Evolutionary conservation across 1,140 invertebrate species (phyloP).

Genomic region (Saccostrea cuccullata): DNA sequence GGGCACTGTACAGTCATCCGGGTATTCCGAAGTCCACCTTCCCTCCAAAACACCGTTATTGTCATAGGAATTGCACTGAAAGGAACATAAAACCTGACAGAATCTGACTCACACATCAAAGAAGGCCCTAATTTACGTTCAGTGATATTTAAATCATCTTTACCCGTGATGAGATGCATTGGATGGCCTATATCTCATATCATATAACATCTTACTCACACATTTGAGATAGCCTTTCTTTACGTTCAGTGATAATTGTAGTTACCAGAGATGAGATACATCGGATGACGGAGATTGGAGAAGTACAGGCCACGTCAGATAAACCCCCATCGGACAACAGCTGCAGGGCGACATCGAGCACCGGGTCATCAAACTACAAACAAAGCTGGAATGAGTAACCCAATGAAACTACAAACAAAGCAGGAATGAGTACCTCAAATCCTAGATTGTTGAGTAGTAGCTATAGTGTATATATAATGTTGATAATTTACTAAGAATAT

Average conservation of each 20-base stretch:
- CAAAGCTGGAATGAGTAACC: background rate
- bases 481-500: too few species aligned
- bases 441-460: too few species aligned
- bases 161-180: slow-evolving; percentile 61
- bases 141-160: background rate
- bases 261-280: slow-evolving; percentile 60
- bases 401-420: too few species aligned
- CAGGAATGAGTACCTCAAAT: too few species aligned
- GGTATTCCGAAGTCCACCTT: slow-evolving; percentile 92
- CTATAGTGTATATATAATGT: too few species aligned
- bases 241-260: background rate
- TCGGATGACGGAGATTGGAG: slow-evolving; percentile 59
- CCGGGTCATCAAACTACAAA: slow-evolving; percentile 66
- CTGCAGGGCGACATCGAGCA: slow-evolving; percentile 63
- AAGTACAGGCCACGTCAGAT: slow-evolving; percentile 52
- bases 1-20: slow-evolving; percentile 60
- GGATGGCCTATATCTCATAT: slow-evolving; percentile 38
- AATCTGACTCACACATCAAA: too few species aligned
- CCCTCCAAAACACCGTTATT: slow-evolving; percentile 92
- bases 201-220: background rate
- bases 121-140: background rate
- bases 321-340: slow-evolving; percentile 63
- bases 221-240: slow-evolving; percentile 1
- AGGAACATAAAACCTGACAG: background rate
- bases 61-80: slow-evolving; percentile 79